A percentile compares a stretch with the other conserved stretches of the same genome.
Evolutionary conservation across 2,888 invertebrate genomes (phyloP).

Genomic region (Pollenia amentaria): DNA sequence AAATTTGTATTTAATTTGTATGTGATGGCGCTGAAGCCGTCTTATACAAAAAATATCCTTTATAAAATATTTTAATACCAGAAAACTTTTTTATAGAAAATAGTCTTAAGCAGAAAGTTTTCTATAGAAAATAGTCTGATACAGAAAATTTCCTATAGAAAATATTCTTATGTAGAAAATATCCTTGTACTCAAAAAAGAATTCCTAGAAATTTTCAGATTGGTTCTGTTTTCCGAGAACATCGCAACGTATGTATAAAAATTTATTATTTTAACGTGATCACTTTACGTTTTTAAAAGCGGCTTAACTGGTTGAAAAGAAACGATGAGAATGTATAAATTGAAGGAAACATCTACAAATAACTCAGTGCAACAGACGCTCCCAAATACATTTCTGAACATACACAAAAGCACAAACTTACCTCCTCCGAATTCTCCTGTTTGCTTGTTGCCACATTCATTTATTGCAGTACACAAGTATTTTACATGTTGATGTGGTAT

Average conservation of each 20-base stretch:
- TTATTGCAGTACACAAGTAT: conserved; percentile 42
- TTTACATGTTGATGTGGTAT: conserved; percentile 60
- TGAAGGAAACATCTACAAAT: conserved; percentile 32
- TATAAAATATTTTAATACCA: too few species aligned
- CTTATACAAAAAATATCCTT: too few species aligned
- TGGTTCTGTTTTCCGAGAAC: too few species aligned
- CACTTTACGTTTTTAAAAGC: conserved; percentile 73
- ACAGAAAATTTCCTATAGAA: too few species aligned
- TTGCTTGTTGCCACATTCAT: conserved; percentile 48
- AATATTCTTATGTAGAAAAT: too few species aligned
- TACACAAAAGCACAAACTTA: not conserved
- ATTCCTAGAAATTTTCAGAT: too few species aligned
- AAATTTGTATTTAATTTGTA: too few species aligned
- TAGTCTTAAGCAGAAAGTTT: too few species aligned
- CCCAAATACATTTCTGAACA: not conserved
- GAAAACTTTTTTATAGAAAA: too few species aligned
- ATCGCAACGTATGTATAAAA: conserved; percentile 22
- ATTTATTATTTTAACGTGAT: conserved; percentile 66
- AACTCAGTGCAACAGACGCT: conserved; percentile 46
- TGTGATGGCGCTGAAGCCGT: too few species aligned
- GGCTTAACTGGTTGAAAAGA: conserved; percentile 63
- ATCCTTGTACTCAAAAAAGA: too few species aligned
- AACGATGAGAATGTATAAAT: conserved; percentile 15
- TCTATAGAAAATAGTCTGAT: too few species aligned
- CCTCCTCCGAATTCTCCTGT: not conserved